Conservation (phyloP, 2,888 invertebrate genomes). For the Tethea ocularis region DNA sequence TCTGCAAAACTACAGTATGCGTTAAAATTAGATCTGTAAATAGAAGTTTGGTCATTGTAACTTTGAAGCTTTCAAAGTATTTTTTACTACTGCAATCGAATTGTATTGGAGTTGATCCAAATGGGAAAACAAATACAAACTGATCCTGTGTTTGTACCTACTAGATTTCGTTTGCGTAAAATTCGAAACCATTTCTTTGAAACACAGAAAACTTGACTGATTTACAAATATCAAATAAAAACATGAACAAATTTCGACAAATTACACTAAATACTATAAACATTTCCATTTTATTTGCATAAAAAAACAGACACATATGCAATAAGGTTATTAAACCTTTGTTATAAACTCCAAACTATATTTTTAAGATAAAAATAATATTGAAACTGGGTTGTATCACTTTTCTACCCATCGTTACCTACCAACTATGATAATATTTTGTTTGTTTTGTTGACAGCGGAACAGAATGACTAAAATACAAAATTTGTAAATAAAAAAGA, state of each 20-base stretch:
- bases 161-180: not conserved
- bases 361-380: too few relatives aligned
- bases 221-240: not conserved
- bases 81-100: not conserved
- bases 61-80: not conserved
- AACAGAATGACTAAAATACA: too few relatives aligned
- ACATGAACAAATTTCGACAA: not conserved
- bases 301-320: too few relatives aligned
- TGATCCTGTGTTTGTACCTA: not conserved
- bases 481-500: too few relatives aligned
- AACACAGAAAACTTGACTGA: not conserved
- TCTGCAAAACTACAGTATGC: not conserved
- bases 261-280: too few relatives aligned
- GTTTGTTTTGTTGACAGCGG: too few relatives aligned
- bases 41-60: conserved; percentile 13
- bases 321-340: too few relatives aligned
- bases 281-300: too few relatives aligned
- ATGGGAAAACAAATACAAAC: conserved; percentile 1
- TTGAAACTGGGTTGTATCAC: too few relatives aligned
- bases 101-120: conserved; percentile 6
- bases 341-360: too few relatives aligned
- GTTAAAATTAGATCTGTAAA: conserved; percentile 11
- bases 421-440: too few relatives aligned
- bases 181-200: not conserved
- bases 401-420: too few relatives aligned